phyloP scores from a whole-genome alignment of 2,113 vertebrate species.

The Sinocyclocheilus anshuiensis region DNA sequence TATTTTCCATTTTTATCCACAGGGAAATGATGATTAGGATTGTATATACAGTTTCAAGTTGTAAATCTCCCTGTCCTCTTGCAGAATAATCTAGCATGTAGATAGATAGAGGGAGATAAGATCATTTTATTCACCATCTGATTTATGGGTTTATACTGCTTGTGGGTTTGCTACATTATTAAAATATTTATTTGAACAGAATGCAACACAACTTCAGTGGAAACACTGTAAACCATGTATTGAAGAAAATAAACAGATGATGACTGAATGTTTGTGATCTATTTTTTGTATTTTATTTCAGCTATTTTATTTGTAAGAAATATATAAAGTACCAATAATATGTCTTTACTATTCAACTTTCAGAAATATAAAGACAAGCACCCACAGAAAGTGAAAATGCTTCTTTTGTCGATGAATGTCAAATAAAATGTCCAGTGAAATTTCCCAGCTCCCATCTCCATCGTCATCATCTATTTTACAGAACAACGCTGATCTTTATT shows the following conservation, averaged over 20 bases:
- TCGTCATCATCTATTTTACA: background rate
- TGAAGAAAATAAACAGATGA: background rate
- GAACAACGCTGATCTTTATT: background rate
- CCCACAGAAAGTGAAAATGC: background rate
- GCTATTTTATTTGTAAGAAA: background rate
- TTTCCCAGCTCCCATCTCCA: background rate
- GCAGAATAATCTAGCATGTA: background rate
- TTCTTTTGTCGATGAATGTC: background rate
- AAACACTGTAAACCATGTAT: background rate
- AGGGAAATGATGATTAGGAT: background rate
- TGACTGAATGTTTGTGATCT: background rate
- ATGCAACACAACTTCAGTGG: background rate
- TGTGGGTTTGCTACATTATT: background rate
- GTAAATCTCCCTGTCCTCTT: constrained; percentile 9
- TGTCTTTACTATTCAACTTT: background rate
- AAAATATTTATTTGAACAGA: background rate
- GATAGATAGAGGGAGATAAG: background rate
- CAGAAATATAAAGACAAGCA: background rate
- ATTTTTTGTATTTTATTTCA: background rate
- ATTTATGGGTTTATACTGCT: background rate
- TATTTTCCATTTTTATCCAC: constrained; percentile 24
- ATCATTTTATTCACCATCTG: background rate
- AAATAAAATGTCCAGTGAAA: constrained; percentile 1
- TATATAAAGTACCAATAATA: background rate
- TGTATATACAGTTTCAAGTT: constrained; percentile 10